Evolutionary conservation across 2,797 vertebrate genomes (phyloP).

Genomic region (Urophycis tenuis): DNA sequence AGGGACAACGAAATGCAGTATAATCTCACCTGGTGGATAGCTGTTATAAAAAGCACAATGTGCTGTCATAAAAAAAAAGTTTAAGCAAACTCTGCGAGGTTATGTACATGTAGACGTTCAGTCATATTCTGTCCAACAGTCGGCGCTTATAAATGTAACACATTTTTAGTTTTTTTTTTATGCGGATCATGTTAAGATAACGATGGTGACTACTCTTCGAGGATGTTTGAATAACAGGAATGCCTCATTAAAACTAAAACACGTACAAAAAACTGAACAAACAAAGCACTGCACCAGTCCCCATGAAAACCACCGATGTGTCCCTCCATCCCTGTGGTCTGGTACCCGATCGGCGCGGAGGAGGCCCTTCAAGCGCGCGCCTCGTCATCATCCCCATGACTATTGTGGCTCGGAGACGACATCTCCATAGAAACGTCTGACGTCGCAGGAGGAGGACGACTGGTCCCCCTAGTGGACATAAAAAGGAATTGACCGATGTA

Average conservation of each 20-base stretch:
- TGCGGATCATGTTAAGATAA: neutral
- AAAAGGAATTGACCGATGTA: neutral
- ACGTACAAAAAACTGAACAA: neutral
- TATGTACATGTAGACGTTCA: neutral
- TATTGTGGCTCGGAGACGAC: neutral
- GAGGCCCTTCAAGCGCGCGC: neutral
- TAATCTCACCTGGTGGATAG: neutral
- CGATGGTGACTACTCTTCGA: neutral
- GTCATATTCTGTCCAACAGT: neutral
- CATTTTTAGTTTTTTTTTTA: neutral
- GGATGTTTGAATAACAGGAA: neutral
- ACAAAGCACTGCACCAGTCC: neutral
- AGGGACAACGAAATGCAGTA: too few species aligned
- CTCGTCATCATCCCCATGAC: neutral
- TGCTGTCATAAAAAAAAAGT: neutral
- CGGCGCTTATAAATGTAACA: neutral
- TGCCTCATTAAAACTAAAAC: neutral
- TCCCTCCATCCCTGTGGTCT: neutral
- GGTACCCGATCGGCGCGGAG: neutral
- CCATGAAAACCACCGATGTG: neutral
- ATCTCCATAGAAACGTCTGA: constrained; percentile 42
- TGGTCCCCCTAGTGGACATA: constrained; percentile 44
- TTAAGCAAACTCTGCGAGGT: neutral
- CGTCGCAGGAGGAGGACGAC: constrained; percentile 23
- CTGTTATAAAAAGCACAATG: neutral